phyloP scores from a whole-genome alignment of 2,888 invertebrate species.

The Drosophila diplacantha region DNA sequence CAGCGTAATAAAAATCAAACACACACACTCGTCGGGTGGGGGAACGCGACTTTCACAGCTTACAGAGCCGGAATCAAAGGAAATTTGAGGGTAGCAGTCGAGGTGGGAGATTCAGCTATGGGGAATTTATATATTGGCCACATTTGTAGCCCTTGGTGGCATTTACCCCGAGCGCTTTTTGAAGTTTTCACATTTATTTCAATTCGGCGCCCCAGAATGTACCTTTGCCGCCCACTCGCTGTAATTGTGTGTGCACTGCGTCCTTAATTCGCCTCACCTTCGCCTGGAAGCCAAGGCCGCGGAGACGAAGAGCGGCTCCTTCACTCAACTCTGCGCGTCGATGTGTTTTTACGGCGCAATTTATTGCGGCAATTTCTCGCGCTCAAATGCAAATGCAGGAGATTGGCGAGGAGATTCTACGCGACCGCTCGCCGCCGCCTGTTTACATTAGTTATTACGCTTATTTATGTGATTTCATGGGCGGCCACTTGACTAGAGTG shows the following conservation, averaged over 20 bases:
- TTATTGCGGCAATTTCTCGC: constrained; percentile 73
- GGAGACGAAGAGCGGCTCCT: constrained; percentile 2
- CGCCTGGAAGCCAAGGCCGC: not conserved
- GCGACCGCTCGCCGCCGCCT: constrained; percentile 48
- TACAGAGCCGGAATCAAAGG: constrained; percentile 34
- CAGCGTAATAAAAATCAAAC: constrained; percentile 74
- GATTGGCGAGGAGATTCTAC: constrained; percentile 39
- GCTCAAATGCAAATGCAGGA: constrained; percentile 71
- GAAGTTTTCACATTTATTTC: constrained; percentile 72
- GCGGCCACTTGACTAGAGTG: constrained; percentile 56
- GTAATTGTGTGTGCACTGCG: constrained; percentile 72
- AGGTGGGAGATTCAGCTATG: constrained; percentile 47
- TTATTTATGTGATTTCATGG: constrained; percentile 64
- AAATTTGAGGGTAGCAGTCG: not conserved
- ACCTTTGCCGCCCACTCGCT: constrained; percentile 58
- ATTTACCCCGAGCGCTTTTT: constrained; percentile 70
- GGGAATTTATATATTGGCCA: constrained; percentile 71
- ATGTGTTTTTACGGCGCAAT: constrained; percentile 70
- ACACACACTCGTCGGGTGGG: constrained; percentile 41
- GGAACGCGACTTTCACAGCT: constrained; percentile 58
- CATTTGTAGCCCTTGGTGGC: constrained; percentile 66
- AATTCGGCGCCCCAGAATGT: constrained; percentile 43
- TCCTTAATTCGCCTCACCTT: constrained; percentile 49
- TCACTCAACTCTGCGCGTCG: constrained; percentile 41
- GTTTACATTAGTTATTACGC: constrained; percentile 74